Evolutionary conservation across 1,140 invertebrate genomes (phyloP).

Genomic region (Octopus bimaculoides): DNA sequence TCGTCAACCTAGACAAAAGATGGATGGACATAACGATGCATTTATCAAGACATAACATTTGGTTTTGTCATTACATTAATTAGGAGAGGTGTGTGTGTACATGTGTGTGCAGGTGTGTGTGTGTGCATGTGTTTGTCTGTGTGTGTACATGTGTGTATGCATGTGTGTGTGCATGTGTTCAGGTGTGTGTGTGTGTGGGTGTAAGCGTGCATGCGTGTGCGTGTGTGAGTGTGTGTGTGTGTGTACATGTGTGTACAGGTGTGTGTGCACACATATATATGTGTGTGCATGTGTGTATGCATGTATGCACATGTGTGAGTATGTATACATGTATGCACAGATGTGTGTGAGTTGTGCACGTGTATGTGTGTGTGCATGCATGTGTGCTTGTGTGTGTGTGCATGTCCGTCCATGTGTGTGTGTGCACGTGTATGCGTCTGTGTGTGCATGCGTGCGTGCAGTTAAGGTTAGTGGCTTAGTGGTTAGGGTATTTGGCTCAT

Average conservation of each 20-base stretch:
- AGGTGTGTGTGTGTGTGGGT: background rate
- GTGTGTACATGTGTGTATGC: background rate
- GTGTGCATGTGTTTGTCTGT: background rate
- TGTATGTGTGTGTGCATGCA: too few relatives aligned
- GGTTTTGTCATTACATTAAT: background rate
- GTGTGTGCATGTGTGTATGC: background rate
- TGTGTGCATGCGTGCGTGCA: too few relatives aligned
- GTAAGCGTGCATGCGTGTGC: background rate
- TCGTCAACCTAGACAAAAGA: slow-evolving; percentile 18
- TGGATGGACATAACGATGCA: background rate
- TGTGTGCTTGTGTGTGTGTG: too few relatives aligned
- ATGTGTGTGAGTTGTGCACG: too few relatives aligned
- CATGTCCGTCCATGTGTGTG: too few relatives aligned
- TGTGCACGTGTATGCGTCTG: too few relatives aligned
- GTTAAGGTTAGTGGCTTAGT: too few relatives aligned
- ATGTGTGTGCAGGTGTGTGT: background rate
- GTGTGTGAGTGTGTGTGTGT: background rate
- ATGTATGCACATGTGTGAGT: background rate
- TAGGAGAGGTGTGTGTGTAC: background rate
- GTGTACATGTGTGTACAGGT: background rate
- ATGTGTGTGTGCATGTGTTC: background rate
- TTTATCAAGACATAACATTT: background rate
- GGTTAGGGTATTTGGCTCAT: too few relatives aligned
- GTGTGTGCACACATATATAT: background rate
- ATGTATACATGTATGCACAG: too few relatives aligned